Evolutionary conservation across 2,797 vertebrate genomes (phyloP), one percentile per base, ranked within the genome.

Genomic region (Salmo trutta): DNA sequence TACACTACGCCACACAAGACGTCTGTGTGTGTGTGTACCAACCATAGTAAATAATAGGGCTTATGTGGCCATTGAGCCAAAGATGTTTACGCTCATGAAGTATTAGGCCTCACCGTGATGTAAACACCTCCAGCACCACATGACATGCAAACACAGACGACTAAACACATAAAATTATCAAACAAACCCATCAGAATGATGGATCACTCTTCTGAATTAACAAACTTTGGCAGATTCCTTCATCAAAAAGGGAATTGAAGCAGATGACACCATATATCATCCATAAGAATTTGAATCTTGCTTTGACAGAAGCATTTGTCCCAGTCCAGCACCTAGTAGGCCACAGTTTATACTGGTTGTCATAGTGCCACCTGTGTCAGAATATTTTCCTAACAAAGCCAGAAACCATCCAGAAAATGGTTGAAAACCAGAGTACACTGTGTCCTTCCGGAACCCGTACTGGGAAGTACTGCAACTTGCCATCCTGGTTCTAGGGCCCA

Each of bases 71-170:
- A 84, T 78, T 85, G 85, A 88, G 78, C 82, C 89, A 89, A 84
- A 87, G 78, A 89, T 82, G 86, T 86, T 89, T 77, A 78, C 80
- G 81, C 88, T 86, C 82, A 86, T 88, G 77, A 79, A 79, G 81
- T 84, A 86, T 87, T 87, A 90, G 81, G 65, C 82, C 83, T 83
- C 71, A 80, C 88, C 81, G 82, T 85, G 86, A 76, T 71, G 74
- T 90, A 91, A 93, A 88, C 56, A 87, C 79, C 77, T 90, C 86
- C 88, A 91, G 89, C 85, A 86, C 75, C 62, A 75, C 73, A 68
- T 56, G 66, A 78, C 84, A 76, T 83, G 79, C 82, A 87, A 74
- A 69, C 71, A 79, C 74, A 84, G 4, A 82, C 21, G 71, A 79
- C 75, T 76, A 78, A 65, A 84, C 84, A 77, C 74, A 72, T 41